Conservation (phyloP, 2,113 vertebrate genomes). For the Ictalurus furcatus region DNA sequence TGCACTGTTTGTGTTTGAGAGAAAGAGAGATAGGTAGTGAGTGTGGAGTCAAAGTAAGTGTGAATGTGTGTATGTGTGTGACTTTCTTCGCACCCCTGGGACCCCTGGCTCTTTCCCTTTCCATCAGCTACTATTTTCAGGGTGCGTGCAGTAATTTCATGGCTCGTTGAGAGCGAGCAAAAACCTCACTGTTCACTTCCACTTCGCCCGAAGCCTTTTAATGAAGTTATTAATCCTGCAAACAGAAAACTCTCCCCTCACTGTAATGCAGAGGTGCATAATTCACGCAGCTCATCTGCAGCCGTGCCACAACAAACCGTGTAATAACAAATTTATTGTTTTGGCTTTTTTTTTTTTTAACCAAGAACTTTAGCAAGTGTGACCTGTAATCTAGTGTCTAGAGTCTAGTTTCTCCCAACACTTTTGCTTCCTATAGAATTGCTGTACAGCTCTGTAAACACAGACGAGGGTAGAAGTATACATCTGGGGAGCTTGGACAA, state of each 20-base stretch:
- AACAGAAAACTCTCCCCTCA: slow-evolving; percentile 40
- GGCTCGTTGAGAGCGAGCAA: slow-evolving; percentile 53
- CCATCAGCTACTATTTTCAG: slow-evolving; percentile 49
- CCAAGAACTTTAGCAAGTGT: not conserved
- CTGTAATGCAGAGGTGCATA: slow-evolving; percentile 12
- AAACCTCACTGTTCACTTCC: slow-evolving; percentile 46
- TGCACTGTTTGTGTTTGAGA: not conserved
- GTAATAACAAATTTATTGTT: slow-evolving; percentile 49
- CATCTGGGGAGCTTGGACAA: slow-evolving; percentile 34
- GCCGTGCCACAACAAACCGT: slow-evolving; percentile 20
- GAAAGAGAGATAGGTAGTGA: not conserved
- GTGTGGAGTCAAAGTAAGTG: slow-evolving; percentile 1
- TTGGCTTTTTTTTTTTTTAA: slow-evolving; percentile 8
- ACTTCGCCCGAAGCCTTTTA: slow-evolving; percentile 49
- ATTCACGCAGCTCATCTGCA: slow-evolving; percentile 3
- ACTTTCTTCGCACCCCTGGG: slow-evolving; percentile 32
- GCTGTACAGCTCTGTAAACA: slow-evolving; percentile 17
- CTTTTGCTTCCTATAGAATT: slow-evolving; percentile 17
- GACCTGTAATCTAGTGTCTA: not conserved
- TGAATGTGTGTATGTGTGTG: slow-evolving; percentile 11
- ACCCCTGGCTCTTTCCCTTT: slow-evolving; percentile 48
- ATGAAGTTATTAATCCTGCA: slow-evolving; percentile 58
- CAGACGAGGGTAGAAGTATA: slow-evolving; percentile 40
- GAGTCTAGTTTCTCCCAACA: not conserved
- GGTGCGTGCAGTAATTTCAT: slow-evolving; percentile 56